These are phyloP conservation scores for Iselma pallidipennis DNA, from an alignment of 2,888 invertebrate genomes.

Conservation along the genomic window DNA sequence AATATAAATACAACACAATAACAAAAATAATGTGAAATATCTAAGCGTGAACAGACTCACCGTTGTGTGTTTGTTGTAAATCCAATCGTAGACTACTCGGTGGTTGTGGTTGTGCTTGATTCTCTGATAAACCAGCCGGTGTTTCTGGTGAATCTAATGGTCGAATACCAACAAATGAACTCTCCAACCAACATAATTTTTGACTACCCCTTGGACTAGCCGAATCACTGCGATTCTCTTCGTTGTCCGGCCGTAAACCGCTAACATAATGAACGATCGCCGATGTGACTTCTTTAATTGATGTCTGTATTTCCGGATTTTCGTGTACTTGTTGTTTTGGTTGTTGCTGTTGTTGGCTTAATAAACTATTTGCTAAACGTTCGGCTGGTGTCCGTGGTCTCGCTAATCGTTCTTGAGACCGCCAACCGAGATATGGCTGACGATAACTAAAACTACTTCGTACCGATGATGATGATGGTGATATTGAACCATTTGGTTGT, in stretches of 20 bases:
- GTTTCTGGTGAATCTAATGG: slow-evolving; percentile 86
- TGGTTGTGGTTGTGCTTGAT: slow-evolving; percentile 47
- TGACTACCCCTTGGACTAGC: slow-evolving; percentile 65
- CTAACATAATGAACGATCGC: slow-evolving; percentile 91
- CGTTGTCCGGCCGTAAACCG: slow-evolving; percentile 61
- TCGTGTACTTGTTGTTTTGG: slow-evolving; percentile 42
- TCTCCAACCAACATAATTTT: slow-evolving; percentile 87
- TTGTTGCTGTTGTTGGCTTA: slow-evolving; percentile 55
- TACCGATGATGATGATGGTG: slow-evolving; percentile 68
- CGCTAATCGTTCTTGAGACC: slow-evolving; percentile 80
- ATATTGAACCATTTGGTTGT: slow-evolving; percentile 63
- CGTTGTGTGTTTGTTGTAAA: slow-evolving; percentile 54
- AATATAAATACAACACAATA: slow-evolving; percentile 12
- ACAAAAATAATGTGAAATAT: neutral
- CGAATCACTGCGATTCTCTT: slow-evolving; percentile 44
- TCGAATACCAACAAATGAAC: slow-evolving; percentile 85
- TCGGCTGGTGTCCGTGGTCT: slow-evolving; percentile 84
- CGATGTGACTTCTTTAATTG: slow-evolving; percentile 90
- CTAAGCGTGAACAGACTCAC: slow-evolving; percentile 57
- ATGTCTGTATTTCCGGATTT: slow-evolving; percentile 74
- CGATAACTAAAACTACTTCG: slow-evolving; percentile 80
- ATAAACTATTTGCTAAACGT: slow-evolving; percentile 70
- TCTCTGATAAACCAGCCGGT: slow-evolving; percentile 58
- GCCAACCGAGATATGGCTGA: slow-evolving; percentile 89
- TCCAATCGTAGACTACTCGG: slow-evolving; percentile 60